phyloP scores from a whole-genome alignment of 2,797 vertebrate genomes.

The Cyprinodon diabolis region DNA sequence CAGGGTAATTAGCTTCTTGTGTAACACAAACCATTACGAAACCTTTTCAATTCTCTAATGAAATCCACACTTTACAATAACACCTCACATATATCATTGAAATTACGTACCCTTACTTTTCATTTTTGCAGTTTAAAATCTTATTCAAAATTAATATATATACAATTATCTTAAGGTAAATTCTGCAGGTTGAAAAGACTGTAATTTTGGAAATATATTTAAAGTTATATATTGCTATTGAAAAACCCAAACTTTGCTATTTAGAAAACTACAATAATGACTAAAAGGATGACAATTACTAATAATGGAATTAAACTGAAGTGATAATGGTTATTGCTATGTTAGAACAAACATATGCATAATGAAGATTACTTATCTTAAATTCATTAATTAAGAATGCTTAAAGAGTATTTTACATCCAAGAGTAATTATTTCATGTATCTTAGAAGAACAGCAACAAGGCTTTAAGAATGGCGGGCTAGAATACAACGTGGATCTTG shows the following conservation, averaged over 20 bases:
- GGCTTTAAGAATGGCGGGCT: neutral
- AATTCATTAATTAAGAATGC: neutral
- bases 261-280: neutral
- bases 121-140: constrained; percentile 1
- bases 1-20: constrained; percentile 26
- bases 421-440: constrained; percentile 9
- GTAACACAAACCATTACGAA: neutral
- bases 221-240: neutral
- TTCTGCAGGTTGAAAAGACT: neutral
- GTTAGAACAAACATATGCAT: neutral
- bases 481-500: constrained; percentile 32
- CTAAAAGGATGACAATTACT: neutral
- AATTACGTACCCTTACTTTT: neutral
- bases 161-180: neutral
- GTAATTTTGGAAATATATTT: neutral
- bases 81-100: neutral
- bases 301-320: neutral
- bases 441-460: constrained; percentile 39
- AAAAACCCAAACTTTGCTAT: neutral
- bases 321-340: too few relatives aligned
- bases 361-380: neutral
- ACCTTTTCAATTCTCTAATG: neutral
- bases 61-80: neutral
- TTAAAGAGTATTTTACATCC: neutral
- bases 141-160: neutral